These are phyloP conservation scores for Tinea pellionella DNA, from an alignment of 2,888 invertebrate genomes.

Conservation along the genomic window DNA sequence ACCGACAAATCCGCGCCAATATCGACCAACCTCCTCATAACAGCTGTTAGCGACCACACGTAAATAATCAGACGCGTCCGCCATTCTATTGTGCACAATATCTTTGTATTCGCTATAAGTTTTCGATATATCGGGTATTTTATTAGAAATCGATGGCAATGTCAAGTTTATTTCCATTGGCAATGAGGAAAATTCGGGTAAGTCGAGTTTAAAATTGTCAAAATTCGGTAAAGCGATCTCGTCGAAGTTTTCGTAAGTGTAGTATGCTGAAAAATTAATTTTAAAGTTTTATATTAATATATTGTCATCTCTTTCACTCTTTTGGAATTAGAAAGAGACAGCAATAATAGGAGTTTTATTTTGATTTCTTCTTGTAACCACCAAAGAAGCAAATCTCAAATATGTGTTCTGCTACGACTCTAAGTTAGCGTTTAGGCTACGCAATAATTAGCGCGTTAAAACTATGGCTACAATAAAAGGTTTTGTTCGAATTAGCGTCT, in stretches of 20 bases:
- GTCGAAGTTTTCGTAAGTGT: conserved; percentile 61
- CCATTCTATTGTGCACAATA: conserved; percentile 57
- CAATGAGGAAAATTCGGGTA: conserved; percentile 42
- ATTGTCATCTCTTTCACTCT: neutral
- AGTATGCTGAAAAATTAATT: conserved; percentile 59
- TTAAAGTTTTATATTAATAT: conserved; percentile 8
- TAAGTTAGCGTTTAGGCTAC: no score
- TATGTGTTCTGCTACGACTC: no score
- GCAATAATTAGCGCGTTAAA: no score
- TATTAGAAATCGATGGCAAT: conserved; percentile 39
- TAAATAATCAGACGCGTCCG: conserved; percentile 63
- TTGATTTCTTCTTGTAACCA: no score
- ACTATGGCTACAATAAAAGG: no score
- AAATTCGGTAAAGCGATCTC: conserved; percentile 52
- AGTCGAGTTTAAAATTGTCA: conserved; percentile 52
- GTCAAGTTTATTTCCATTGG: conserved; percentile 25
- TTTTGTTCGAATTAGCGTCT: no score
- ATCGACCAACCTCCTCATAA: conserved; percentile 50
- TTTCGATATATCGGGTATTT: conserved; percentile 45
- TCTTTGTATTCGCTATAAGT: conserved; percentile 53
- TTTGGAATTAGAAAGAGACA: no score
- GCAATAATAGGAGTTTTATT: no score
- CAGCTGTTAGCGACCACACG: conserved; percentile 65
- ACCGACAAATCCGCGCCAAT: conserved; percentile 41
- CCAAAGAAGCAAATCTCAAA: no score